Base-by-base conservation (phyloP, 2,797 vertebrate species). In the Clarias pachynema region DNA sequence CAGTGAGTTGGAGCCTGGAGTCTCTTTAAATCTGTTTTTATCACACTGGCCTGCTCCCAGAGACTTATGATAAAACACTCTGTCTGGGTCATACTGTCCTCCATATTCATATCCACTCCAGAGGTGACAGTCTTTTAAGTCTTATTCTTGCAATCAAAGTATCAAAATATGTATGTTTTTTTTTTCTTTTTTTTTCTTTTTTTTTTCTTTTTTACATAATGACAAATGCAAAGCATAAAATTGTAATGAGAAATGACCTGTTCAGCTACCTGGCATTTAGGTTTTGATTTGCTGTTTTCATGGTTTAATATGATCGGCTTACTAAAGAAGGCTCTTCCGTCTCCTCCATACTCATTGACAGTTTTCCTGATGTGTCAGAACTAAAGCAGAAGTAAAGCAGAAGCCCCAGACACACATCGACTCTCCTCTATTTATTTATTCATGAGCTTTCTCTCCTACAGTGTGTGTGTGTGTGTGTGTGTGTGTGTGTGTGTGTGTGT, bases 361-460 rank as follows among this genome's bases (percentile, higher is more conserved):
- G 89, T 90, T 91, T 90, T 92, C 92, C 90, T 93, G 93, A 94
- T 92, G 94, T 95, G 94, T 94, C 93, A 93, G 92, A 93, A 94
- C 89, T 88, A 91, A 34, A 34, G 34, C 34, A 34, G 34, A 34
- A 91, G 90, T 93, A 89, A 88, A 90, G 91, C 91, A 91, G 93
- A 94, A 94, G 92, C 90, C 88, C 92, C 91, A 93, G 91, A 92
- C 92, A 91, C 93, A 89, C 92, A 93, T 93, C 82, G 88, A 91
- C 93, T 91, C 90, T 92, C 91, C 85, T 92, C 91, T 93, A 90
- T 92, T 94, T 91, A 94, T 91, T 95, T 94, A 94, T 95, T 95
- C 91, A 95, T 93, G 90, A 91, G 87, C 87, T 77, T 88, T 93
- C 91, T 90, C 92, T 72, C 90, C 91, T 88, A 89, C 89, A 89